phyloP scores from a whole-genome alignment of 2,888 invertebrate genomes.

The Eupeodes luniger region DNA sequence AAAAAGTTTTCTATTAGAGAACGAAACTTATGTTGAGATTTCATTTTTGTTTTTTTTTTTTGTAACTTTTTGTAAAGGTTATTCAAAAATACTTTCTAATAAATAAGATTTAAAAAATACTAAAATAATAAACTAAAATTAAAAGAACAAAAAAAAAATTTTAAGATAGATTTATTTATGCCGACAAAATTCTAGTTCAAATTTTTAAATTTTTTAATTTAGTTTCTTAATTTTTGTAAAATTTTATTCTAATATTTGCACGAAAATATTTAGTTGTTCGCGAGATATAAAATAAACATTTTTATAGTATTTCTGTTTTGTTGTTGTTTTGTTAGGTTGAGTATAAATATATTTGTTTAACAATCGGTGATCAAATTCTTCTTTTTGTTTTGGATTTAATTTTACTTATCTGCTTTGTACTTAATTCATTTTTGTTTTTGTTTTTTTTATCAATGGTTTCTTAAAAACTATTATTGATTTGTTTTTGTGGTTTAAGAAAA shows the following conservation, averaged over 20 bases:
- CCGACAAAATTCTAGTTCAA: slow-evolving; percentile 76
- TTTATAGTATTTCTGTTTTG: slow-evolving; percentile 14
- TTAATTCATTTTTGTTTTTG: not conserved
- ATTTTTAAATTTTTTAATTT: slow-evolving; percentile 55
- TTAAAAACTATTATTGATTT: slow-evolving; percentile 19
- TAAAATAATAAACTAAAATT: slow-evolving; percentile 45
- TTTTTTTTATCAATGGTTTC: not conserved
- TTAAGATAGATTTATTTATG: slow-evolving; percentile 65
- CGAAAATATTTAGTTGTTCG: slow-evolving; percentile 68
- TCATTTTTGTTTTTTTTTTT: slow-evolving; percentile 49
- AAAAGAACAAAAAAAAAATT: slow-evolving; percentile 27
- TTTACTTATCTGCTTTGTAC: slow-evolving; percentile 25
- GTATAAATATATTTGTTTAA: slow-evolving; percentile 28
- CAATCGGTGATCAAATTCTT: slow-evolving; percentile 75
- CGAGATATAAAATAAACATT: slow-evolving; percentile 26
- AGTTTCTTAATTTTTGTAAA: slow-evolving; percentile 3
- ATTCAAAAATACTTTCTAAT: slow-evolving; percentile 43
- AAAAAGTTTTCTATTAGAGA: slow-evolving; percentile 73
- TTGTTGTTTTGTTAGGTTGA: slow-evolving; percentile 20
- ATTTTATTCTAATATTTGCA: slow-evolving; percentile 53
- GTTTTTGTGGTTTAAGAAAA: not conserved
- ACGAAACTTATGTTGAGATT: slow-evolving; percentile 68
- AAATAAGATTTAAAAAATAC: slow-evolving; percentile 40
- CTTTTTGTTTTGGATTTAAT: slow-evolving; percentile 58
- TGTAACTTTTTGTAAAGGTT: not conserved